Percentiles rank a stretch among this genome's conserved stretches.
phyloP scores from a whole-genome alignment of 1,140 invertebrate species.

The Brachionus manjavacas region DNA sequence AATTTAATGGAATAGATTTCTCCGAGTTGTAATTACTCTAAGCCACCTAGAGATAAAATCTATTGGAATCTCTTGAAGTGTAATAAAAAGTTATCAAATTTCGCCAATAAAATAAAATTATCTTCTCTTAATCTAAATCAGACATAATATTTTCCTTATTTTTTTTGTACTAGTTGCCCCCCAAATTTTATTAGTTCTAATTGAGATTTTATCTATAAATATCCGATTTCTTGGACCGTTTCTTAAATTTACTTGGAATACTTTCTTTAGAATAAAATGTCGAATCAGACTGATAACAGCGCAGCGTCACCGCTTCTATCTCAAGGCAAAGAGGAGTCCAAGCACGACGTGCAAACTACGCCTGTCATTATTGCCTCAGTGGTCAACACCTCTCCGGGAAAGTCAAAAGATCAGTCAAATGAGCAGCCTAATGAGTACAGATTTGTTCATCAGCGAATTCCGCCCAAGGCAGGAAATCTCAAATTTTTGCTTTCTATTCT shows the following conservation, averaged over 20 bases:
- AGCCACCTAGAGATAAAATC: background rate
- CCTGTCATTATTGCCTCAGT: background rate
- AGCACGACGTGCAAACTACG: background rate
- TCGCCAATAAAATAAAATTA: slow-evolving; percentile 7
- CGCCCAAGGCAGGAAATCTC: background rate
- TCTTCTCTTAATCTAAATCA: slow-evolving; percentile 21
- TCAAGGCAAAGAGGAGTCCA: background rate
- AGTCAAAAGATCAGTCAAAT: background rate
- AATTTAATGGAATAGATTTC: background rate
- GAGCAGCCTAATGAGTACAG: slow-evolving; percentile 10
- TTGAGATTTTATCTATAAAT: background rate
- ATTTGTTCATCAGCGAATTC: slow-evolving; percentile 19
- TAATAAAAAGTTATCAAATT: slow-evolving; percentile 14
- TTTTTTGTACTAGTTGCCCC: background rate
- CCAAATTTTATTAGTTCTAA: background rate
- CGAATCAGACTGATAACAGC: background rate
- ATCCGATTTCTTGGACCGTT: background rate
- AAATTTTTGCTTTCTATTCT: background rate
- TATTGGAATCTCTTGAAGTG: background rate
- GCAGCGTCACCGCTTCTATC: background rate
- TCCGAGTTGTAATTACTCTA: background rate
- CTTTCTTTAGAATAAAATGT: background rate
- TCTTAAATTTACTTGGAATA: background rate
- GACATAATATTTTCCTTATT: background rate
- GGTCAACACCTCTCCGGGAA: background rate